phyloP scores from a whole-genome alignment of 2,113 vertebrate species.

The Salvelinus namaycush region DNA sequence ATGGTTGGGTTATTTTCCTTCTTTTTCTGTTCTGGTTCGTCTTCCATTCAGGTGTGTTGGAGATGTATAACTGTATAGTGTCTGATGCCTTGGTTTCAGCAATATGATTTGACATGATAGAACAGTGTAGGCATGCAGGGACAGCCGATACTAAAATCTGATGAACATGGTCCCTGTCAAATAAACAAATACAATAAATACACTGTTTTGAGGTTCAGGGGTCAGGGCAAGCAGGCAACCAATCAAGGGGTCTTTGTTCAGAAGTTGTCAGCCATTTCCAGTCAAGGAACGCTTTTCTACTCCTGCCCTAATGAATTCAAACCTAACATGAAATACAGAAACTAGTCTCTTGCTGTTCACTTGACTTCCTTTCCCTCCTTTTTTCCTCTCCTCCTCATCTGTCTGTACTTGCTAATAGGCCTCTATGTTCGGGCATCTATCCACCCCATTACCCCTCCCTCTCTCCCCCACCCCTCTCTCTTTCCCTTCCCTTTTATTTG shows the following conservation, averaged over 20 bases:
- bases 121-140: background rate
- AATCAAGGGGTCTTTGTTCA: background rate
- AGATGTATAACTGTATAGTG: too few species aligned
- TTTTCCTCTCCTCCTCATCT: background rate
- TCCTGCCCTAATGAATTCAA: background rate
- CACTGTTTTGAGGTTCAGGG: background rate
- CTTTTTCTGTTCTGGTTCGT: slow-evolving; percentile 20
- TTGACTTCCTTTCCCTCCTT: background rate
- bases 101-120: background rate
- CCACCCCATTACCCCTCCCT: too few species aligned
- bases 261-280: too few species aligned
- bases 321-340: background rate
- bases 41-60: slow-evolving; percentile 14
- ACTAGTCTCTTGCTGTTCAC: background rate
- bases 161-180: too few species aligned
- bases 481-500: background rate
- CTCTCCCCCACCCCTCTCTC: background rate
- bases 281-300: too few species aligned
- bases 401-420: background rate
- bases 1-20: slow-evolving; percentile 26
- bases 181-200: background rate
- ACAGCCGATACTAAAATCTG: too few species aligned
- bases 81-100: background rate
- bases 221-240: background rate
- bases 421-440: background rate